These are phyloP conservation scores for Hylaeus volcanicus DNA, from an alignment of 1,140 invertebrate genomes.

Conservation along the genomic window DNA sequence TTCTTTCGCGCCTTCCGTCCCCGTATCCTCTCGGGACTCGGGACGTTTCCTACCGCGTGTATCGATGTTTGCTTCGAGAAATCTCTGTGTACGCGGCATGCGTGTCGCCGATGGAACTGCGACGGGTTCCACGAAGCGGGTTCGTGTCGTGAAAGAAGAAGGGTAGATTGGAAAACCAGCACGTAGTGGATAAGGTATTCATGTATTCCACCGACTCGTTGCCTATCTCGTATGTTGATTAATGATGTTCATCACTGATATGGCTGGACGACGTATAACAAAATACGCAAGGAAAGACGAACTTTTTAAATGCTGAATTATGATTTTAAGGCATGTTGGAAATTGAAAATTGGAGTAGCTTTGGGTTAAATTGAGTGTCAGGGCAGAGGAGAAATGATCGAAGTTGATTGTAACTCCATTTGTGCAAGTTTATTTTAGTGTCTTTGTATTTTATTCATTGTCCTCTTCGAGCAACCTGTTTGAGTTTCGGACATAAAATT, in stretches of 20 bases:
- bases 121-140: conserved; percentile 51
- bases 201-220: conserved; percentile 48
- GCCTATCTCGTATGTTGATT: conserved; percentile 34
- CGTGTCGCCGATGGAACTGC: conserved; percentile 39
- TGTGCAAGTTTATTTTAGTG: too few relatives aligned
- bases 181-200: conserved; percentile 54
- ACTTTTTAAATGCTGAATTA: too few relatives aligned
- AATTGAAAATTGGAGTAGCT: too few relatives aligned
- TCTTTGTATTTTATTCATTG: too few relatives aligned
- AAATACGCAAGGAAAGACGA: neutral
- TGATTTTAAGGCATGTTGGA: too few relatives aligned
- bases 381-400: too few relatives aligned
- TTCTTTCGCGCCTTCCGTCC: conserved; percentile 34
- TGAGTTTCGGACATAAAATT: too few relatives aligned
- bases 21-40: neutral
- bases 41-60: neutral
- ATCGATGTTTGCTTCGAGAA: conserved; percentile 17
- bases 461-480: too few relatives aligned
- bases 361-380: too few relatives aligned
- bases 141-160: conserved; percentile 43
- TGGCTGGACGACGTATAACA: conserved; percentile 10
- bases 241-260: conserved; percentile 40
- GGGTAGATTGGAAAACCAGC: conserved; percentile 47
- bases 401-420: too few relatives aligned
- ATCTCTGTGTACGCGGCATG: conserved; percentile 26